These are phyloP conservation scores for Leptonema lineaticorne DNA, from an alignment of 1,140 invertebrate species.

Conservation along the genomic window DNA sequence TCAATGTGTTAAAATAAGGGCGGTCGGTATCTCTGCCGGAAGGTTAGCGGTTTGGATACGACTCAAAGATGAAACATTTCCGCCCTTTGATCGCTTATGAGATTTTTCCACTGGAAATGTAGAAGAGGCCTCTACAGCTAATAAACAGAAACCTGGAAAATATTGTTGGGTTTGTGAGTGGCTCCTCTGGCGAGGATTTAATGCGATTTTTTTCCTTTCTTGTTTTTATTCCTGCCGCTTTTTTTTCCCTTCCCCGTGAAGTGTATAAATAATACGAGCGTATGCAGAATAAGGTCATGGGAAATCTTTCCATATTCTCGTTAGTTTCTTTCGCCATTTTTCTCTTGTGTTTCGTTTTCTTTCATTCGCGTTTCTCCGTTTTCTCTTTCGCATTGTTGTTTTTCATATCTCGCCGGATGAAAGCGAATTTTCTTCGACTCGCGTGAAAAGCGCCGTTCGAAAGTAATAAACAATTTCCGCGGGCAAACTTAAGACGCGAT, in stretches of 20 bases:
- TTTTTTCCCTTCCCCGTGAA: too few relatives aligned
- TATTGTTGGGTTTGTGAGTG: not conserved
- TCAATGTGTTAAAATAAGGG: not conserved
- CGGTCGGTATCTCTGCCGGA: not conserved
- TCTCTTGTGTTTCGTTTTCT: too few relatives aligned
- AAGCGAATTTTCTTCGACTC: too few relatives aligned
- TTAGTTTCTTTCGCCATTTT: too few relatives aligned
- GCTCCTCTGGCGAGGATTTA: not conserved
- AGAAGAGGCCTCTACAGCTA: constrained; percentile 11
- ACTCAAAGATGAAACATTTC: constrained; percentile 11
- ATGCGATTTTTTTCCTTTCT: not conserved
- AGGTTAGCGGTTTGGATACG: not conserved
- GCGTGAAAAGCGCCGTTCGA: too few relatives aligned
- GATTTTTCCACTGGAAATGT: constrained; percentile 2
- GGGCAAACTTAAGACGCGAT: too few relatives aligned
- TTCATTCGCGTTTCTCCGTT: too few relatives aligned
- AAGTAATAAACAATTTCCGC: too few relatives aligned
- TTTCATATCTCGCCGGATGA: too few relatives aligned
- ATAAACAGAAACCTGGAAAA: constrained; percentile 10
- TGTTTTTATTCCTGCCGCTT: too few relatives aligned
- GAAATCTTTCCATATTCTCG: too few relatives aligned
- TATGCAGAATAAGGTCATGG: not conserved
- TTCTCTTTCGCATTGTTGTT: too few relatives aligned
- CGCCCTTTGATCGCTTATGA: constrained; percentile 15
- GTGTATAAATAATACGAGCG: constrained; percentile 8